A percentile compares a stretch with the other conserved stretches of the same genome.
These are phyloP conservation scores for Minunthozetes semirufus DNA, from an alignment of 2,888 invertebrate species.

Conservation along the genomic window DNA sequence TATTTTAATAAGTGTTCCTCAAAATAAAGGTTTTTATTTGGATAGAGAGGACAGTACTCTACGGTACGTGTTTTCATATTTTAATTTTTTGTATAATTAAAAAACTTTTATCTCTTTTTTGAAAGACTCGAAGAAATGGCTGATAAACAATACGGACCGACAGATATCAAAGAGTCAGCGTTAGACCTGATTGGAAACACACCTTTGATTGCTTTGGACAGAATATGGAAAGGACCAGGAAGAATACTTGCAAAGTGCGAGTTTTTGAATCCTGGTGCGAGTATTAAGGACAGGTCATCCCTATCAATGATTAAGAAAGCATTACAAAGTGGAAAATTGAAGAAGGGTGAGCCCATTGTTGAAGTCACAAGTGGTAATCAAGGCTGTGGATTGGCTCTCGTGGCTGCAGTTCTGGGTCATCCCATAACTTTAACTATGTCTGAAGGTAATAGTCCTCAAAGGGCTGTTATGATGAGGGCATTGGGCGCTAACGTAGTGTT, in stretches of 20 bases:
- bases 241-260: conserved; percentile 44
- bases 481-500: conserved; percentile 46
- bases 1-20: too few species aligned
- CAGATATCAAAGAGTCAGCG: conserved; percentile 34
- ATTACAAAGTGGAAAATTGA: conserved; percentile 32
- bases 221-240: conserved; percentile 38
- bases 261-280: conserved; percentile 46
- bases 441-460: conserved; percentile 45
- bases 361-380: conserved; percentile 44
- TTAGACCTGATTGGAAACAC: conserved; percentile 39
- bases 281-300: conserved; percentile 47
- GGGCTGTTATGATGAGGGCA: conserved; percentile 45
- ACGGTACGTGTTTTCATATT: too few species aligned
- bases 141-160: conserved; percentile 6
- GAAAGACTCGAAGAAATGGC: not conserved
- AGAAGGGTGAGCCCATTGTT: conserved; percentile 31
- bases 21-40: too few species aligned
- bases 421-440: conserved; percentile 46
- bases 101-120: too few species aligned
- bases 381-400: conserved; percentile 47
- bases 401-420: conserved; percentile 45
- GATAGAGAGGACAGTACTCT: too few species aligned
- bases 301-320: conserved; percentile 45
- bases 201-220: conserved; percentile 37
- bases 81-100: too few species aligned